Conservation (phyloP, 1,140 invertebrate genomes). For the Drosophila murphyi region DNA sequence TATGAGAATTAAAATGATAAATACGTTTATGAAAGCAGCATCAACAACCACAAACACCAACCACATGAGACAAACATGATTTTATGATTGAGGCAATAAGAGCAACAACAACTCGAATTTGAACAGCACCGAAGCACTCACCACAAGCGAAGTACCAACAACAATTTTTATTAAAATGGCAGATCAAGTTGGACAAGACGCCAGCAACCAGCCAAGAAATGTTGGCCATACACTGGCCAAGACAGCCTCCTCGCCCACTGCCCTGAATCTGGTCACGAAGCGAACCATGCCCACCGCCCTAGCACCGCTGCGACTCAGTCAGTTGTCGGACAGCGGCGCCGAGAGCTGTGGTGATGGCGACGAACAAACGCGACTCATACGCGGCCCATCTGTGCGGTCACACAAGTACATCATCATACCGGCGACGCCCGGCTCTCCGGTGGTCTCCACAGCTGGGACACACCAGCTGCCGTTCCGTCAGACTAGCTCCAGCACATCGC, state of each 20-base stretch:
- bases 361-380: slow-evolving; percentile 72
- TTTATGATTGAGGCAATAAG: slow-evolving; percentile 60
- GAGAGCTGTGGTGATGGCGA: slow-evolving; percentile 76
- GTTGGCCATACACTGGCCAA: slow-evolving; percentile 38
- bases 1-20: slow-evolving; percentile 74
- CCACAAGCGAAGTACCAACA: slow-evolving; percentile 5
- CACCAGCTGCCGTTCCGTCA: slow-evolving; percentile 65
- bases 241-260: slow-evolving; percentile 55
- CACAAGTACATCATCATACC: slow-evolving; percentile 83
- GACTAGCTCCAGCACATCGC: slow-evolving; percentile 63
- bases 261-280: slow-evolving; percentile 52
- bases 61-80: slow-evolving; percentile 49
- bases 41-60: slow-evolving; percentile 48
- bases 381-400: slow-evolving; percentile 61
- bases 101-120: slow-evolving; percentile 35
- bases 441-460: background rate
- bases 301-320: slow-evolving; percentile 62
- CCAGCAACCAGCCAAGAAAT: slow-evolving; percentile 16
- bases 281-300: slow-evolving; percentile 40
- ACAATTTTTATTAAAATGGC: slow-evolving; percentile 37
- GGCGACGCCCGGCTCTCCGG: slow-evolving; percentile 56
- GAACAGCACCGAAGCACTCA: slow-evolving; percentile 3
- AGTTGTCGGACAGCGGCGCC: slow-evolving; percentile 74
- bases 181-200: slow-evolving; percentile 30
- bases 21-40: slow-evolving; percentile 48